These are phyloP conservation scores for Ochropleura leucogaster DNA, from an alignment of 2,888 invertebrate species.

Conservation along the genomic window DNA sequence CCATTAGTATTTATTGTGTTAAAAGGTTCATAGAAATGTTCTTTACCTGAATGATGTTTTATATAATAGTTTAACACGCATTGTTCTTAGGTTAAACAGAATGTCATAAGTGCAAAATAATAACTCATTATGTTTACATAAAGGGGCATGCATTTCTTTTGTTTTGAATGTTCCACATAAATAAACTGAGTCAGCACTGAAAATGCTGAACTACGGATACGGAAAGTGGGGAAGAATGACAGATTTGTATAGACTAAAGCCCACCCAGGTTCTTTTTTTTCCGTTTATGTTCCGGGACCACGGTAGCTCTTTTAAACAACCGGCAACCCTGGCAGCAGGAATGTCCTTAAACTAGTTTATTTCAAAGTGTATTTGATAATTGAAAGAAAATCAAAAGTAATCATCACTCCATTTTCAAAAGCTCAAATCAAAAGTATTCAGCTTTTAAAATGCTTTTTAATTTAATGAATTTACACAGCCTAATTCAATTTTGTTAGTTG, in stretches of 20 bases:
- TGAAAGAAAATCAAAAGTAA: neutral
- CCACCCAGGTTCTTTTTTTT: too few relatives aligned
- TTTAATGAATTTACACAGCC: neutral
- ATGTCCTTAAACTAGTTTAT: neutral
- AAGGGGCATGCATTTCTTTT: neutral
- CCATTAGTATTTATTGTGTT: neutral
- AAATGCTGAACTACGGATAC: too few relatives aligned
- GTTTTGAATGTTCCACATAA: neutral
- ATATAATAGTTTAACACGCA: neutral
- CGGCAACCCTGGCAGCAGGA: too few relatives aligned
- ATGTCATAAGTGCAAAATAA: neutral
- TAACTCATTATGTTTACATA: neutral
- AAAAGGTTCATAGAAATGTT: neutral
- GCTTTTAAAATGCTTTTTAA: neutral
- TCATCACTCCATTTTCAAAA: neutral
- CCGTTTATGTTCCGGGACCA: too few relatives aligned
- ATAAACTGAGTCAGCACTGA: neutral
- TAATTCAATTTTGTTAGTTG: slow-evolving; percentile 8
- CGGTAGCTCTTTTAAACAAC: too few relatives aligned
- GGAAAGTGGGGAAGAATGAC: too few relatives aligned
- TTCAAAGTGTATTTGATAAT: neutral
- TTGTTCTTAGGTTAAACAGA: neutral
- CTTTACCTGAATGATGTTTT: neutral
- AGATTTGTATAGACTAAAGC: too few relatives aligned
- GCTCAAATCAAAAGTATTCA: neutral